Evolutionary conservation across 2,888 invertebrate species (phyloP), one percentile per base, ranked within the genome.

Genomic region (Spodoptera littoralis): DNA sequence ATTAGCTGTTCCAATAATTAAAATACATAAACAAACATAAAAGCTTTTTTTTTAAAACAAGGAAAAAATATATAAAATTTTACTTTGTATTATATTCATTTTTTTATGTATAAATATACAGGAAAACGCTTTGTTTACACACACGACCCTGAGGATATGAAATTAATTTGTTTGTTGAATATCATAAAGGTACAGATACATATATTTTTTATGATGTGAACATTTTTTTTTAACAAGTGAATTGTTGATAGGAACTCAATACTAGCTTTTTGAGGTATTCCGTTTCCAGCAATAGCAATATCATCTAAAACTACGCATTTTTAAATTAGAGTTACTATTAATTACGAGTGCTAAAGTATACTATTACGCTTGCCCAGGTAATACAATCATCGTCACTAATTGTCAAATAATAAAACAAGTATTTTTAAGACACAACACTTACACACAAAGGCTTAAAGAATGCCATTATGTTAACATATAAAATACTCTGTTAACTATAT

Each of bases 151-250:
- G 27, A 43, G 50, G 50, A 24, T 45, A 60, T 12, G 42, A 69
- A 47, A 51, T 57, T 54, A 45, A 69, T 51, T 73, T 68, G 43
- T 60, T 60, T 73, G 48, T 56, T 18, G 43, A 44, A 41, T 11
- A 0, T 42, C 45, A 54, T 43, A 49, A 53, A 58, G 11, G 12
- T 22, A 45, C 43, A 41, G 6, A 43, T 44, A 51, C 48, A 60
- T 22, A 42, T 58, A 42, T 48, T 51, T 48, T 36, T 4, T 36
- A 6, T 55, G 18, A 58, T 48, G 22, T 53, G n/a, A 27, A 27
- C 24, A 3, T 24, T 24, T 24, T 24, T 24, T 4, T 24, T 24
- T 2, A 24, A 24, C 27, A 27, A 27, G 4, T 2, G 27, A 27
- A 3, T 3, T 27, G 27, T 27, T 4, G 4, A 27, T 3, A 27